Conservation (phyloP, 2,113 vertebrate species). For the Varanus komodoensis region DNA sequence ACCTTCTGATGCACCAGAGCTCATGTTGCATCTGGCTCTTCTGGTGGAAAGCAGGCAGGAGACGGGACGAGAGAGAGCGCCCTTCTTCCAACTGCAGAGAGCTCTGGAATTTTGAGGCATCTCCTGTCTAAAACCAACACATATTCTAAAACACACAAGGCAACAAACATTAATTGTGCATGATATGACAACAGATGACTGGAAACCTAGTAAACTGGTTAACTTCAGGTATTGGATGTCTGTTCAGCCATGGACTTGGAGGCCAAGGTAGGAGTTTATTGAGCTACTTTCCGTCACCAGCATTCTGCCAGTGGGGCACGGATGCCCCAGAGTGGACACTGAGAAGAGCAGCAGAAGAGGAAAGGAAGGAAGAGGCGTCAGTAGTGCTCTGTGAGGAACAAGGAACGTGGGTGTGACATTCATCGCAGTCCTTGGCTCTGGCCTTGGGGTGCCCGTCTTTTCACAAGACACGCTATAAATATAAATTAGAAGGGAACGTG, state of each 20-base stretch:
- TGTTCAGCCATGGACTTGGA: constrained; percentile 27
- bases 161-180: constrained; percentile 55
- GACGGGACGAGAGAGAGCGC: not conserved
- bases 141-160: constrained; percentile 64
- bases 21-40: not conserved
- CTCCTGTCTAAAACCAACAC: constrained; percentile 15
- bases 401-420: constrained; percentile 34
- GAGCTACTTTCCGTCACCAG: not conserved
- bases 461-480: constrained; percentile 39
- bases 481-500: constrained; percentile 50
- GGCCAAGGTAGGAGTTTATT: constrained; percentile 13
- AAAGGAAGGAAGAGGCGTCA: constrained; percentile 9
- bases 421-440: constrained; percentile 67
- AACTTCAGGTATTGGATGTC: not conserved
- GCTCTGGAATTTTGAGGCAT: constrained; percentile 1
- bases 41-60: not conserved
- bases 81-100: not conserved
- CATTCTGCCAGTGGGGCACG: constrained; percentile 22
- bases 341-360: constrained; percentile 37
- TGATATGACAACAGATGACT: constrained; percentile 55
- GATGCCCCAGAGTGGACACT: not conserved
- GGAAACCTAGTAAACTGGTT: not conserved
- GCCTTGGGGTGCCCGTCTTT: constrained; percentile 41
- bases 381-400: constrained; percentile 37
- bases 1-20: not conserved